These are phyloP conservation scores for Drosophila mercatorum DNA, from an alignment of 2,888 invertebrate species.

Conservation along the genomic window DNA sequence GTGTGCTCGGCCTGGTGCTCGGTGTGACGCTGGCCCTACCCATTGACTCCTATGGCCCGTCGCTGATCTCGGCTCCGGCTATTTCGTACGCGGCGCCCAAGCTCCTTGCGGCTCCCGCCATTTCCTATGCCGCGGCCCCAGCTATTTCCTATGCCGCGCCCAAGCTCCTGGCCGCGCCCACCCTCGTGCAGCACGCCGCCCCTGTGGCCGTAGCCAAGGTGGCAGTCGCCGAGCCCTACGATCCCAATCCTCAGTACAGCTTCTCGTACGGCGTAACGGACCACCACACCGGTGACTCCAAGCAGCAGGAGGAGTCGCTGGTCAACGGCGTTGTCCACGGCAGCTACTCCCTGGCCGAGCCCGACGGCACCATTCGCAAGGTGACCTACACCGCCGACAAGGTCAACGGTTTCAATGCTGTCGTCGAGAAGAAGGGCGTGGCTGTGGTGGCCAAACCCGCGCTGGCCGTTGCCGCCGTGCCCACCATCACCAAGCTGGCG, in stretches of 20 bases:
- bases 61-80: slow-evolving; percentile 62
- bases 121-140: slow-evolving; percentile 66
- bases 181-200: slow-evolving; percentile 63
- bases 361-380: slow-evolving; percentile 83
- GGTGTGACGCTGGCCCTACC: slow-evolving; percentile 75
- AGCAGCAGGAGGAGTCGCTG: slow-evolving; percentile 83
- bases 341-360: slow-evolving; percentile 83
- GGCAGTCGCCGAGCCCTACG: slow-evolving; percentile 77
- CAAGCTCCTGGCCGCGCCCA: slow-evolving; percentile 9
- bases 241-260: slow-evolving; percentile 82
- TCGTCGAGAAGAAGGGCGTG: slow-evolving; percentile 81
- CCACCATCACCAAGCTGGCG: slow-evolving; percentile 72
- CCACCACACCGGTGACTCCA: slow-evolving; percentile 82
- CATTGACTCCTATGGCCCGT: slow-evolving; percentile 68
- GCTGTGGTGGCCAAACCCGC: slow-evolving; percentile 61
- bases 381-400: slow-evolving; percentile 84
- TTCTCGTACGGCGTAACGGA: slow-evolving; percentile 84
- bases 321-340: slow-evolving; percentile 84
- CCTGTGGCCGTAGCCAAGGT: slow-evolving; percentile 66
- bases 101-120: slow-evolving; percentile 28
- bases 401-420: slow-evolving; percentile 83
- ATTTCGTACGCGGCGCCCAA: slow-evolving; percentile 58
- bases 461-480: slow-evolving; percentile 64
- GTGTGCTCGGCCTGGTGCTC: slow-evolving; percentile 78
- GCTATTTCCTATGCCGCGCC: slow-evolving; percentile 5